Percentiles rank a stretch among this genome's conserved stretches.
phyloP scores from a whole-genome alignment of 2,888 invertebrate species.

The Andricus curvator region DNA sequence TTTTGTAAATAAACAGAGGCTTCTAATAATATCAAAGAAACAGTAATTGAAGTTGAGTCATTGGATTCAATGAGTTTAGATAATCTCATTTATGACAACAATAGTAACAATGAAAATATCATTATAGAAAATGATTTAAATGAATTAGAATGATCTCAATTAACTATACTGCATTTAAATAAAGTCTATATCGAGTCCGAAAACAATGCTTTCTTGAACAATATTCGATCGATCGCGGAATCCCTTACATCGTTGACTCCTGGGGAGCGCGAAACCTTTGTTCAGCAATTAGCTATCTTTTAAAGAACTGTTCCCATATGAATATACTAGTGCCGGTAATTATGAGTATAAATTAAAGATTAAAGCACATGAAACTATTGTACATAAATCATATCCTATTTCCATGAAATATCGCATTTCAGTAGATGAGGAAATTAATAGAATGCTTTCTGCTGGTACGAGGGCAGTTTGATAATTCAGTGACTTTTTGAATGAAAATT shows the following conservation, averaged over 20 bases:
- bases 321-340: conserved; percentile 47
- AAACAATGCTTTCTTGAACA: neutral
- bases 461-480: too few relatives aligned
- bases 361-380: conserved; percentile 54
- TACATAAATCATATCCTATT: neutral
- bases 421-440: too few relatives aligned
- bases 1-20: too few relatives aligned
- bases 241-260: neutral
- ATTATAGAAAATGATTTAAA: neutral
- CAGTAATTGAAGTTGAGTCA: too few relatives aligned
- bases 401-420: too few relatives aligned
- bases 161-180: too few relatives aligned
- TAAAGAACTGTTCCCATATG: conserved; percentile 18
- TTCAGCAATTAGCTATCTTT: neutral
- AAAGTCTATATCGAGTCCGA: neutral
- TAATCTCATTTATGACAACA: neutral
- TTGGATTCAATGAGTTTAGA: too few relatives aligned
- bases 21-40: too few relatives aligned
- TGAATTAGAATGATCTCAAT: too few relatives aligned
- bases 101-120: neutral
- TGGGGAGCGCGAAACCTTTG: neutral
- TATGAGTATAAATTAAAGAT: conserved; percentile 62
- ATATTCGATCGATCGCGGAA: neutral
- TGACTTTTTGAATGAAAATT: too few relatives aligned
- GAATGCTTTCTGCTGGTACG: too few relatives aligned